Conservation (phyloP, 2,113 vertebrate genomes). For the Sinocyclocheilus maitianheensis region DNA sequence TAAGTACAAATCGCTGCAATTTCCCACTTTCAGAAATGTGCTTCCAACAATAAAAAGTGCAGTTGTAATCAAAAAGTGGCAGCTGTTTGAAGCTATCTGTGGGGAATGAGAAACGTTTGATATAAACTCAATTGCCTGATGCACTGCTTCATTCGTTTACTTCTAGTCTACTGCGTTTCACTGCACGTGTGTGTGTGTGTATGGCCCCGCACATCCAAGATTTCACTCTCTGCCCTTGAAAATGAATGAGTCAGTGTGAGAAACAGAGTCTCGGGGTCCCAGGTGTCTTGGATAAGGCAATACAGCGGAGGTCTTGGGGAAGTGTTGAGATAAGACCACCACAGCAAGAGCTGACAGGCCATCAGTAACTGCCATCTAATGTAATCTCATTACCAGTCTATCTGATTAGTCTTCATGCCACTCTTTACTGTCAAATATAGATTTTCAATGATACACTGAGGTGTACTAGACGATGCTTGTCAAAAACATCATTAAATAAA, state of each 20-base stretch:
- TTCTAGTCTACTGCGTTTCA: conserved; percentile 6
- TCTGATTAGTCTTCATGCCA: conserved; percentile 37
- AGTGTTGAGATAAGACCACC: conserved; percentile 36
- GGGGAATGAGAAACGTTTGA: conserved; percentile 1
- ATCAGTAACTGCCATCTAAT: conserved; percentile 50
- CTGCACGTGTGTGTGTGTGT: neutral
- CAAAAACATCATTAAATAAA: neutral
- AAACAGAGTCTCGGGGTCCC: conserved; percentile 25
- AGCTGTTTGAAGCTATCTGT: conserved; percentile 35
- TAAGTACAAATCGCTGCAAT: conserved; percentile 45
- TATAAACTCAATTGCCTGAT: conserved; percentile 11
- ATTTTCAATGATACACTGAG: neutral
- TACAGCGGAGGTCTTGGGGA: conserved; percentile 19
- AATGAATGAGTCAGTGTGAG: neutral
- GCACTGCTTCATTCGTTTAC: conserved; percentile 5
- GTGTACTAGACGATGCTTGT: neutral
- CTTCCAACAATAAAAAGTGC: neutral
- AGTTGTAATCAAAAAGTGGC: conserved; percentile 9
- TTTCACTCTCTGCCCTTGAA: conserved; percentile 36
- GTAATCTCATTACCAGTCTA: conserved; percentile 41
- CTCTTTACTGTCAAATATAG: conserved; percentile 34
- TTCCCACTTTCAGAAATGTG: conserved; percentile 32
- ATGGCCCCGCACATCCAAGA: neutral
- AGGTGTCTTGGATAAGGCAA: conserved; percentile 13
- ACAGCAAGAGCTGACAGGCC: conserved; percentile 45